phyloP scores from a whole-genome alignment of 2,888 invertebrate species.

The Crematogaster levior region DNA sequence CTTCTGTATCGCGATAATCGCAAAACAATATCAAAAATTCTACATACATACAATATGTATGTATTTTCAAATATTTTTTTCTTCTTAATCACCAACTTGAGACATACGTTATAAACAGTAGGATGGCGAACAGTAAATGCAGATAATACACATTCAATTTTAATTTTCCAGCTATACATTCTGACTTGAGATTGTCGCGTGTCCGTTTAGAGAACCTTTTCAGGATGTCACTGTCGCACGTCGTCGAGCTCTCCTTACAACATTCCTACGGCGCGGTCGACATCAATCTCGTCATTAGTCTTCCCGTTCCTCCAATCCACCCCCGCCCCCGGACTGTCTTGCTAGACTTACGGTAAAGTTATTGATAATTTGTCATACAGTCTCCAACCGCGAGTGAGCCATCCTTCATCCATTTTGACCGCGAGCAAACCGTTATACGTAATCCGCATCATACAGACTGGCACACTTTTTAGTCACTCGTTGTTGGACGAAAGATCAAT shows the following conservation, averaged over 20 bases:
- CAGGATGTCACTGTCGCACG: conserved; percentile 66
- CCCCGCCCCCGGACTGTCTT: conserved; percentile 59
- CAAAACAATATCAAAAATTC: no score
- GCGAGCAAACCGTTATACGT: conserved; percentile 58
- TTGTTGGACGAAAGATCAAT: conserved; percentile 56
- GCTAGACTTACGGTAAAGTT: conserved; percentile 74
- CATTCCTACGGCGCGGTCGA: conserved; percentile 66
- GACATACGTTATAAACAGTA: background rate
- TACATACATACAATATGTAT: no score
- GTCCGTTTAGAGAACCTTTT: conserved; percentile 59
- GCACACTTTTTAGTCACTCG: conserved; percentile 57
- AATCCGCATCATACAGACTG: conserved; percentile 34
- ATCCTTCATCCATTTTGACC: conserved; percentile 73
- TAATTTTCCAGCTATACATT: conserved; percentile 12
- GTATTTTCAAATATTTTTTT: background rate
- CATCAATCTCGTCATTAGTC: conserved; percentile 78
- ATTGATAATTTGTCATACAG: conserved; percentile 80
- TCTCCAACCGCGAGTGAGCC: conserved; percentile 71
- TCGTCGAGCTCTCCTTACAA: conserved; percentile 70
- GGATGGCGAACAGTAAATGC: background rate
- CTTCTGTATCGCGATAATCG: background rate
- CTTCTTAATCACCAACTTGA: background rate
- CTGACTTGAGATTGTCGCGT: conserved; percentile 16
- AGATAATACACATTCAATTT: background rate
- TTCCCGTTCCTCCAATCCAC: conserved; percentile 64